A percentile compares a stretch with the other conserved stretches of the same genome.
These are phyloP conservation scores for Chelmon rostratus DNA, from an alignment of 2,797 vertebrate species.

Conservation along the genomic window DNA sequence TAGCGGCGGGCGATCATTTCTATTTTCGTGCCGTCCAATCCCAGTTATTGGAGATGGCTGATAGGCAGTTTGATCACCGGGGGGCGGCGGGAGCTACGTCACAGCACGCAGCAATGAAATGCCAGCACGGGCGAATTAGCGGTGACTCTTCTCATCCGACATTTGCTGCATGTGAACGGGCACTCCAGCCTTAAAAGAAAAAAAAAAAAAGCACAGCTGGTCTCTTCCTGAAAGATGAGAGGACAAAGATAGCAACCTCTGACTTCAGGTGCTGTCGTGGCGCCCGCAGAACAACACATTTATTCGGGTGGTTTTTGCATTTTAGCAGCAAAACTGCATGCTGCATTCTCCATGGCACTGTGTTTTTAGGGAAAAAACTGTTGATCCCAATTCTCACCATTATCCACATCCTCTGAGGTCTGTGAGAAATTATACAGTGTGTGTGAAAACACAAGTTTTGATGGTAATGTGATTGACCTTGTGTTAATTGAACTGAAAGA, in stretches of 20 bases:
- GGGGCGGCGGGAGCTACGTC: too few relatives aligned
- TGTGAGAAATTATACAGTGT: conserved; percentile 30
- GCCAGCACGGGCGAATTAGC: not conserved
- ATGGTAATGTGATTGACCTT: not conserved
- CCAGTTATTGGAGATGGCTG: not conserved
- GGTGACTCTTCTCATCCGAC: not conserved
- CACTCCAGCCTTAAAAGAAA: not conserved
- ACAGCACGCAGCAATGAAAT: too few relatives aligned
- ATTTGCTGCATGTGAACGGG: not conserved
- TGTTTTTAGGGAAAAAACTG: not conserved
- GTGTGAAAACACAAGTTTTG: conserved; percentile 27
- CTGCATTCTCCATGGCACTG: conserved; percentile 13
- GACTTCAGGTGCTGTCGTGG: not conserved
- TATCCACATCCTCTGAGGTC: conserved; percentile 34
- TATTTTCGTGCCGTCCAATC: too few relatives aligned
- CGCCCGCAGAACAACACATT: conserved; percentile 1
- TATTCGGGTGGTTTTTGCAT: not conserved
- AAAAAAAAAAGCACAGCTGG: not conserved
- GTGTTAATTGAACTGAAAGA: conserved; percentile 28
- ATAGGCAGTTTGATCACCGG: not conserved
- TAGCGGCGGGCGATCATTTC: too few relatives aligned
- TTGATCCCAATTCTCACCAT: conserved; percentile 14
- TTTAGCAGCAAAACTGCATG: not conserved
- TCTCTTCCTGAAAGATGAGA: not conserved
- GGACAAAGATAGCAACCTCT: not conserved